These are phyloP conservation scores for Norana najaformis DNA, from an alignment of 2,888 invertebrate species.

Conservation along the genomic window DNA sequence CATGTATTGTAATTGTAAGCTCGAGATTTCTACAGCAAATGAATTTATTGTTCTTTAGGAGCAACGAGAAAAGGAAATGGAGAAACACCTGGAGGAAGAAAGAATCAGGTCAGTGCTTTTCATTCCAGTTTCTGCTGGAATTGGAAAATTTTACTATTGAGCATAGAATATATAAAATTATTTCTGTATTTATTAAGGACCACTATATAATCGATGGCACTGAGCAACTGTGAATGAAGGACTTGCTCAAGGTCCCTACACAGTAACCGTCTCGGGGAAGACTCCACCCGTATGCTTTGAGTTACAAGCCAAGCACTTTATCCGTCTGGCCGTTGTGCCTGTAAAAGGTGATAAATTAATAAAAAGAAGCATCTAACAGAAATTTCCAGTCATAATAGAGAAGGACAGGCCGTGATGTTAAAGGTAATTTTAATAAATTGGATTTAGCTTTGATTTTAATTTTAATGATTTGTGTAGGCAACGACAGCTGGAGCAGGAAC, in stretches of 20 bases:
- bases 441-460: background rate
- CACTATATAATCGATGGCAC: too few relatives aligned
- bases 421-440: background rate
- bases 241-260: too few relatives aligned
- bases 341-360: too few relatives aligned
- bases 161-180: too few relatives aligned
- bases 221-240: too few relatives aligned
- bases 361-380: background rate
- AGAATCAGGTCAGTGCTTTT: background rate
- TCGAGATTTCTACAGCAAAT: background rate
- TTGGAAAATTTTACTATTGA: too few relatives aligned
- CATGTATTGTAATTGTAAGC: too few relatives aligned
- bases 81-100: background rate
- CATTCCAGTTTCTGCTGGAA: background rate
- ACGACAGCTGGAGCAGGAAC: slow-evolving; percentile 83
- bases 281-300: too few relatives aligned
- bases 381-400: background rate
- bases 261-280: too few relatives aligned
- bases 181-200: too few relatives aligned
- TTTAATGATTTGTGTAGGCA: slow-evolving; percentile 33
- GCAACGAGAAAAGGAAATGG: background rate
- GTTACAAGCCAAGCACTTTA: too few relatives aligned
- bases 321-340: too few relatives aligned
- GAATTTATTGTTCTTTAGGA: background rate
- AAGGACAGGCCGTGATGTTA: background rate